Percentiles rank a stretch among this genome's conserved stretches.
These are phyloP conservation scores for Decapterus maruadsi DNA, from an alignment of 2,797 vertebrate genomes.

Conservation along the genomic window DNA sequence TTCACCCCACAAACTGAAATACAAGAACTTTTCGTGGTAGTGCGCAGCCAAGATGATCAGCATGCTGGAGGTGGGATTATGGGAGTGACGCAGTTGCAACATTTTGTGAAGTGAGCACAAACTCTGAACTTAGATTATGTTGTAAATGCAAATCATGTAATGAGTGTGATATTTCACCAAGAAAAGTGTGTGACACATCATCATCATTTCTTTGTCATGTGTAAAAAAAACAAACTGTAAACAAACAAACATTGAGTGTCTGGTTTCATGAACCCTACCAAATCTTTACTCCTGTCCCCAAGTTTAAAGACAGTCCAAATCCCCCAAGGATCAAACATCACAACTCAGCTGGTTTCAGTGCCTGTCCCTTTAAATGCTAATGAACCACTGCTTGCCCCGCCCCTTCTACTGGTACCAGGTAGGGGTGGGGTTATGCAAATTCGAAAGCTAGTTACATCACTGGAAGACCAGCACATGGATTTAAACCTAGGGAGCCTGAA, in stretches of 20 bases:
- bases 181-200: constrained; percentile 1
- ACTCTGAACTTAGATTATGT: constrained; percentile 14
- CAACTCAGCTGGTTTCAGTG: too few species aligned
- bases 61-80: constrained; percentile 48
- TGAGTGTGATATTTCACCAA: constrained; percentile 3
- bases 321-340: too few species aligned
- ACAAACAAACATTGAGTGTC: not conserved
- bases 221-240: not conserved
- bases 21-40: too few species aligned
- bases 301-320: too few species aligned
- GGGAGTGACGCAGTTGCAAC: constrained; percentile 15
- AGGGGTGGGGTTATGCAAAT: too few species aligned
- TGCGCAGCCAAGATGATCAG: constrained; percentile 27
- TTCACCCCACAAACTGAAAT: too few species aligned
- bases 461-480: too few species aligned
- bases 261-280: not conserved
- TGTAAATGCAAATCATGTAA: not conserved
- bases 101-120: constrained; percentile 66
- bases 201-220: not conserved
- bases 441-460: too few species aligned
- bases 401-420: too few species aligned
- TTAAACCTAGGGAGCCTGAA: too few species aligned
- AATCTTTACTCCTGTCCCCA: not conserved
- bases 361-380: too few species aligned
- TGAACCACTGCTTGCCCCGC: too few species aligned